Evolutionary conservation across 2,797 vertebrate genomes (phyloP), one percentile per base, ranked within the genome.

Genomic region (Potorous gilbertii): DNA sequence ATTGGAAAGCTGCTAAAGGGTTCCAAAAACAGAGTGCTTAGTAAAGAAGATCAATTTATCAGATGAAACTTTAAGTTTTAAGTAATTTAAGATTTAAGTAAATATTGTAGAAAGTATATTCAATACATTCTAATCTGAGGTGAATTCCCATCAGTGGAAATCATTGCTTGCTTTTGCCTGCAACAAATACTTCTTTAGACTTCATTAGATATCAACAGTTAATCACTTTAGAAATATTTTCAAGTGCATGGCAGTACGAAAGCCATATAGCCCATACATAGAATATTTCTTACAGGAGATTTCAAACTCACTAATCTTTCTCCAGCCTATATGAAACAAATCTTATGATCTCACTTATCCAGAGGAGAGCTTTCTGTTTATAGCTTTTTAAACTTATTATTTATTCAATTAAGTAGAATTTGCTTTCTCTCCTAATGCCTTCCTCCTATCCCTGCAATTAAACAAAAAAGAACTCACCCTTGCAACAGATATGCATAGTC

Each of bases 31-130:
- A 66, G 56, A 31, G 90, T 54, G 91, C 93, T 62, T 56, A 94
- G 52, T 55, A 93, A 96, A 92, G 96, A 96, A 92, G 94, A 56
- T 87, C 92, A 95, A 18, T 97, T 95, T 91, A 94, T 94, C 34
- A 34, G 91, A 96, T 55, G 55, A 50, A 94, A 90, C 92, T 87
- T 74, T 57, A 93, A 21, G 52, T 52, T 46, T 21, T 95, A 96
- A 95, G 90, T 55, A 93, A 90, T 90, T 52, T 52, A 52, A 52
- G 93, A 27, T 46, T 21, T 95, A 96, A 95, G 90, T 55, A 93
- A 95, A 90, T 90, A 21, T 18, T 54, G 52, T 90, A 56, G 91
- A 90, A 40, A 56, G 52, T 81, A 34, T 24, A 56, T 92, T 93
- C 90, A 56, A 56, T 50, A 91, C 95, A 87, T 90, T 95, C 46